A percentile compares a stretch with the other conserved stretches of the same genome.
These are phyloP conservation scores for Eristalinus aeneus DNA, from an alignment of 2,888 invertebrate genomes.

Conservation along the genomic window DNA sequence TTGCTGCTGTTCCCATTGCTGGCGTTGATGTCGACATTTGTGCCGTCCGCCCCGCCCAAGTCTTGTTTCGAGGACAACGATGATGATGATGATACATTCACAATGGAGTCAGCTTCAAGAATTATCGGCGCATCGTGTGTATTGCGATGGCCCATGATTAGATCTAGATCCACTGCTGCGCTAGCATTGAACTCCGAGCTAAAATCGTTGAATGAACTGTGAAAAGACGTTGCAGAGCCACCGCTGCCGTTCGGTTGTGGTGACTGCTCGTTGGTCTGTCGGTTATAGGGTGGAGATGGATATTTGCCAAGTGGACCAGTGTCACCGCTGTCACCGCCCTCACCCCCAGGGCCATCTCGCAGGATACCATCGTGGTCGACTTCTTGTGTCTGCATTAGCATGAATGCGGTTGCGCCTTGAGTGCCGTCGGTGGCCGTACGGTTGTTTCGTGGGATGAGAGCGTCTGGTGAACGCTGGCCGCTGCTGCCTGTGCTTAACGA, in stretches of 20 bases:
- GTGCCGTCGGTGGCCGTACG: conserved; percentile 30
- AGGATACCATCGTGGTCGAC: conserved; percentile 63
- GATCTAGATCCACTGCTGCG: conserved; percentile 78
- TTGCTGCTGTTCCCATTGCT: conserved; percentile 51
- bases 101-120: conserved; percentile 75
- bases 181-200: conserved; percentile 78
- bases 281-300: conserved; percentile 18
- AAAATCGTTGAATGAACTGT: conserved; percentile 78
- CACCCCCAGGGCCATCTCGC: conserved; percentile 57
- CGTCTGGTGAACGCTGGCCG: conserved; percentile 33
- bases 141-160: conserved; percentile 73
- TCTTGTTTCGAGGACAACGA: conserved; percentile 65
- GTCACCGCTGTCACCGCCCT: not conserved
- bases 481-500: conserved; percentile 43
- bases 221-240: conserved; percentile 74
- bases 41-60: conserved; percentile 36
- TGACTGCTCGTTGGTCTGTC: conserved; percentile 55
- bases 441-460: conserved; percentile 28
- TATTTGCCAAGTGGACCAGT: conserved; percentile 17
- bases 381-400: conserved; percentile 58
- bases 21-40: conserved; percentile 60
- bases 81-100: conserved; percentile 73
- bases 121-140: conserved; percentile 75
- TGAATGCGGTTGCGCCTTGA: conserved; percentile 52
- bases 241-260: conserved; percentile 26